These are phyloP conservation scores for Melanostoma scalare DNA, from an alignment of 2,888 invertebrate genomes.

Conservation along the genomic window DNA sequence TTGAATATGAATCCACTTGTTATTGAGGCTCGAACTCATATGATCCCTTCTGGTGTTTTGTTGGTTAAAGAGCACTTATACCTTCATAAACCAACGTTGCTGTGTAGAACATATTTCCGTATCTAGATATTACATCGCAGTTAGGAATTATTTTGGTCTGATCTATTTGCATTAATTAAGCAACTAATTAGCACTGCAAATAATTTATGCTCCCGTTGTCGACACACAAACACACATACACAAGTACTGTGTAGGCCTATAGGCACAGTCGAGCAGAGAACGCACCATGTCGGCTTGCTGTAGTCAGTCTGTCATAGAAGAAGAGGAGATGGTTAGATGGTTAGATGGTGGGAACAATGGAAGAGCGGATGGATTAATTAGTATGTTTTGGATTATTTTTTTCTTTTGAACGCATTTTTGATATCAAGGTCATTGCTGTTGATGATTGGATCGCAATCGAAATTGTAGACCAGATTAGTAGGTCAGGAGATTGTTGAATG, in stretches of 20 bases:
- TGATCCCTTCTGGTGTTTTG: conserved; percentile 31
- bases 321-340: no score
- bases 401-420: conserved; percentile 5
- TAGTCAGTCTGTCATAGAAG: no score
- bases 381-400: background rate
- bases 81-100: background rate
- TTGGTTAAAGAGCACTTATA: conserved; percentile 38
- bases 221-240: no score
- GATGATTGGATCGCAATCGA: conserved; percentile 23
- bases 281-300: no score
- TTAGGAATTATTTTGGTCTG: no score
- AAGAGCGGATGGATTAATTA: background rate
- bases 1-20: conserved; percentile 40
- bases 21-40: background rate
- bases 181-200: no score
- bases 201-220: no score
- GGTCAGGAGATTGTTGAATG: conserved; percentile 9
- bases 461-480: conserved; percentile 26
- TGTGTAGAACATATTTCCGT: background rate
- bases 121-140: no score
- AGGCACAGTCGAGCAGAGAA: no score
- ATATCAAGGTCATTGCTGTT: conserved; percentile 15
- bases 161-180: no score
- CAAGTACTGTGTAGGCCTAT: no score
- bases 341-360: background rate